Percentiles rank a stretch among this genome's conserved stretches.
Conservation (phyloP, 2,888 invertebrate species). For the Troglohyphantes excavatus region DNA sequence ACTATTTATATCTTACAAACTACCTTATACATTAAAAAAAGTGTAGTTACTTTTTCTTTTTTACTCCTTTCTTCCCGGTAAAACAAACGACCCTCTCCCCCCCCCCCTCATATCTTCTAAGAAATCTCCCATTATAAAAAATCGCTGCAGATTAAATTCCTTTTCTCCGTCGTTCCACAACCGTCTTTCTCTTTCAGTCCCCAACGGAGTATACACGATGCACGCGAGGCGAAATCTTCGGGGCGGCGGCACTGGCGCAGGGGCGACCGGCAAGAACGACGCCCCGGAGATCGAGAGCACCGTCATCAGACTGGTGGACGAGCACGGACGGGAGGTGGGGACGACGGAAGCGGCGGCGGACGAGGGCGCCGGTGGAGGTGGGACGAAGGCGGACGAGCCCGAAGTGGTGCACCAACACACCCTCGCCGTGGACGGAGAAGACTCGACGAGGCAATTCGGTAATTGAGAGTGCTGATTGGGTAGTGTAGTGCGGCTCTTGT, state of each 20-base stretch:
- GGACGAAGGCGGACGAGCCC: conserved; percentile 48
- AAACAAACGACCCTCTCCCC: too few species aligned
- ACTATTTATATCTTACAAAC: too few species aligned
- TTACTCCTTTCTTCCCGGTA: too few species aligned
- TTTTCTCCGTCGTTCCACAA: background rate
- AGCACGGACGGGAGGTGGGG: conserved; percentile 34
- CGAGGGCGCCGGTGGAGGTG: background rate
- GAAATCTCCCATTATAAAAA: too few species aligned
- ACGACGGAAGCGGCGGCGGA: background rate
- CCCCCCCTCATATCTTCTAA: too few species aligned
- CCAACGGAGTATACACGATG: conserved; percentile 69
- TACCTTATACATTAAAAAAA: too few species aligned
- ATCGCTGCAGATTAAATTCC: too few species aligned
- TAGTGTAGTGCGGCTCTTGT: too few species aligned
- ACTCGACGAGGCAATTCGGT: conserved; percentile 27
- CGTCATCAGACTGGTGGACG: conserved; percentile 53
- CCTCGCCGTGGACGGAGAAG: conserved; percentile 57
- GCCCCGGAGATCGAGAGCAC: conserved; percentile 51
- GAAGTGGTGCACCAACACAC: conserved; percentile 67
- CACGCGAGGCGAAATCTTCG: conserved; percentile 48
- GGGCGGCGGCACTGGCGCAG: conserved; percentile 2
- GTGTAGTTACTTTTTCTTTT: too few species aligned
- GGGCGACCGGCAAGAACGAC: background rate
- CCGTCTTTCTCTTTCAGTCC: background rate
- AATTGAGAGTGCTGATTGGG: background rate